Evolutionary conservation across 2,797 vertebrate species (phyloP).

Genomic region (Sebastes flavidus): DNA sequence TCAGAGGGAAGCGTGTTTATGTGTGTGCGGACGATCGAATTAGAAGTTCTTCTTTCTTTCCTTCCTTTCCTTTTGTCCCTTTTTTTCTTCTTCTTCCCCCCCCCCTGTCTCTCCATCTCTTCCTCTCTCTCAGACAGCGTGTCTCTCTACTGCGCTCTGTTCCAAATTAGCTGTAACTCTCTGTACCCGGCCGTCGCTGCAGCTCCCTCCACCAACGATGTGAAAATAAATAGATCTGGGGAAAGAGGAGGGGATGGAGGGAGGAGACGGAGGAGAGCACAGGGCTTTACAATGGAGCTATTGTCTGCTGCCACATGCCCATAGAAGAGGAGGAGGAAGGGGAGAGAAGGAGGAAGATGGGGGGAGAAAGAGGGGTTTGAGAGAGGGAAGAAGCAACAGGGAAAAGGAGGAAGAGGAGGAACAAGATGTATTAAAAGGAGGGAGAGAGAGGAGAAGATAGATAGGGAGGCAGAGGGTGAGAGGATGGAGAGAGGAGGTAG

Average conservation of each 20-base stretch:
- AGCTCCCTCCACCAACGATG: slow-evolving; percentile 73
- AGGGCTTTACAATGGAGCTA: slow-evolving; percentile 69
- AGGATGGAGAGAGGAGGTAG: too few species aligned
- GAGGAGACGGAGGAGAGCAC: slow-evolving; percentile 53
- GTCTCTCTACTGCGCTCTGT: slow-evolving; percentile 66
- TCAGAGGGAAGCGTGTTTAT: slow-evolving; percentile 1
- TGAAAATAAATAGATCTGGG: slow-evolving; percentile 82
- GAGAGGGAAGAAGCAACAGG: not conserved
- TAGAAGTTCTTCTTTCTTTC: not conserved
- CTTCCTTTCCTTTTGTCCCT: slow-evolving; percentile 10
- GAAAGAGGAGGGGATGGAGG: slow-evolving; percentile 31
- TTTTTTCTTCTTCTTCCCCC: not conserved
- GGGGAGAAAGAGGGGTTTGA: not conserved
- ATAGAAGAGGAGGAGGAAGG: slow-evolving; percentile 13
- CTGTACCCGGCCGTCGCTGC: slow-evolving; percentile 60
- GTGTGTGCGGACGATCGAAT: slow-evolving; percentile 9
- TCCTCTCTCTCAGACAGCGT: slow-evolving; percentile 47
- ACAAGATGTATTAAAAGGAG: too few species aligned
- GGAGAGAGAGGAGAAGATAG: not conserved
- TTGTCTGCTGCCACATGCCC: slow-evolving; percentile 74
- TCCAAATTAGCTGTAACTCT: slow-evolving; percentile 71
- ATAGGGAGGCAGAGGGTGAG: too few species aligned
- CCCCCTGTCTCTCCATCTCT: slow-evolving; percentile 27
- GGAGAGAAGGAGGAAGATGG: not conserved
- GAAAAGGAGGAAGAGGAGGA: not conserved